These are phyloP conservation scores for Aphidius colemani DNA, from an alignment of 2,888 invertebrate species.

Conservation along the genomic window DNA sequence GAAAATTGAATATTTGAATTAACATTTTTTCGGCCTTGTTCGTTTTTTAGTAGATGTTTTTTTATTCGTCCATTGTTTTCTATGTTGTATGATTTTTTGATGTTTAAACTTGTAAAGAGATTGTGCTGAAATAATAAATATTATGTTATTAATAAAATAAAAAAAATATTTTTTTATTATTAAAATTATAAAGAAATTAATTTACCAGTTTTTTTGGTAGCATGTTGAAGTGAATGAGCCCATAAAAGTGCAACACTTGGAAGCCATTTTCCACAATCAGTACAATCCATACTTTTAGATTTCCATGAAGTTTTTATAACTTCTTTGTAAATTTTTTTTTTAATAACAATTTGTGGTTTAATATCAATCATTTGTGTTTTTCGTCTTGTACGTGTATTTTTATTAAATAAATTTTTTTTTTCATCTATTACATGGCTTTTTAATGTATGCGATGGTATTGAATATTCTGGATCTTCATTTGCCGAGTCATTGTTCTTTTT, in stretches of 20 bases:
- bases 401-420: no score
- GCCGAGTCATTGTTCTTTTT: slow-evolving; percentile 5
- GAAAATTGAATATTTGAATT: no score
- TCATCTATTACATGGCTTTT: no score
- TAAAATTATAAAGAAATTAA: slow-evolving; percentile 15
- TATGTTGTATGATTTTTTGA: no score
- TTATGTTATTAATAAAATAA: no score
- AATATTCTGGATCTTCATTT: background rate
- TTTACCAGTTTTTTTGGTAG: slow-evolving; percentile 52
- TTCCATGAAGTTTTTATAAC: slow-evolving; percentile 31
- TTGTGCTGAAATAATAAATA: no score
- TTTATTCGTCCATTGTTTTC: slow-evolving; percentile 38
- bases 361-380: background rate
- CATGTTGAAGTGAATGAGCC: slow-evolving; percentile 51
- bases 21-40: slow-evolving; percentile 38
- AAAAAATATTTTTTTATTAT: background rate
- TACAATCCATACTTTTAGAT: slow-evolving; percentile 31
- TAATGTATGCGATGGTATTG: no score
- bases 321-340: no score
- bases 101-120: no score
- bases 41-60: slow-evolving; percentile 41
- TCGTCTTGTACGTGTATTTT: no score
- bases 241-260: slow-evolving; percentile 45
- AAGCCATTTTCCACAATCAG: slow-evolving; percentile 53
- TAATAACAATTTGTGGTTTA: no score